A percentile compares a stretch with the other conserved stretches of the same genome.
Evolutionary conservation across 2,797 vertebrate genomes (phyloP).

Genomic region (Gastrophryne carolinensis): DNA sequence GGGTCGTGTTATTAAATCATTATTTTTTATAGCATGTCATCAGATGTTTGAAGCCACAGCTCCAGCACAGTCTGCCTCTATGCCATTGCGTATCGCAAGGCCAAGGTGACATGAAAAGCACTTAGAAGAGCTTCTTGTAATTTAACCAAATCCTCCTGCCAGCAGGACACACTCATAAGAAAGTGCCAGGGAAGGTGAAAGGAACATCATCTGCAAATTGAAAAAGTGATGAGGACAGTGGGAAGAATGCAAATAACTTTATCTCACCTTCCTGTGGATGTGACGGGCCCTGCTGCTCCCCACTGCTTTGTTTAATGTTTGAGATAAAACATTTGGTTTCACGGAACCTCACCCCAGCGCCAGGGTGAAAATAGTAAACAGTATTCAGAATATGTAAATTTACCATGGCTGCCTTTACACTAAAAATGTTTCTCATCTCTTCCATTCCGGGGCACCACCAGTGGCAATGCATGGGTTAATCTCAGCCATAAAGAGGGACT

Average conservation of each 20-base stretch:
- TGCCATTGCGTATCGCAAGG: background rate
- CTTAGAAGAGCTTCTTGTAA: conserved; percentile 39
- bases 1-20: background rate
- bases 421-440: no score
- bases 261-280: background rate
- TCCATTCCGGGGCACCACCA: no score
- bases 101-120: conserved; percentile 33
- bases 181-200: conserved; percentile 7
- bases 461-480: no score
- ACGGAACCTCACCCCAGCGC: background rate
- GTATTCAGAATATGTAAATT: no score
- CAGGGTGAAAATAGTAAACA: no score
- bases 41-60: conserved; percentile 1
- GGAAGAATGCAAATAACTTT: background rate
- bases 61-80: conserved; percentile 1
- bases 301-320: conserved; percentile 11
- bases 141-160: conserved; percentile 24
- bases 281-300: background rate
- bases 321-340: background rate
- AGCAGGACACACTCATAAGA: conserved; percentile 16
- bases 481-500: no score
- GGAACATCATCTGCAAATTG: conserved; percentile 21
- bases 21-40: background rate
- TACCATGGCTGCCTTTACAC: no score
- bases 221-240: conserved; percentile 7